Evolutionary conservation across 2,113 vertebrate species (phyloP), one percentile per base, ranked within the genome.

Genomic region (Gasterosteus aculeatus): DNA sequence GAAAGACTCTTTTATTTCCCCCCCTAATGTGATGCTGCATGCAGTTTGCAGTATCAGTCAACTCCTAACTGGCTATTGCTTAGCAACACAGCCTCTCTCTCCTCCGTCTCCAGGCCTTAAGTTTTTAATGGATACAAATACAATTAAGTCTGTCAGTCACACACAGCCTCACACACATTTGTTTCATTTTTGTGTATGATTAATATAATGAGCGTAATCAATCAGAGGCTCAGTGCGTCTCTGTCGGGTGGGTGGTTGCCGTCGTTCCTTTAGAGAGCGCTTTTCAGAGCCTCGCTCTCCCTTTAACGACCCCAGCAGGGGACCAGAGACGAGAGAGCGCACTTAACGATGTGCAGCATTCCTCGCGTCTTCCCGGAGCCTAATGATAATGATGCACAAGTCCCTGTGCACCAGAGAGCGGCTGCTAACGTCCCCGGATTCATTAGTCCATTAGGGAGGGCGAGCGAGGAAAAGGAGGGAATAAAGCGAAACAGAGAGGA

Each of bases 201-300:
- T 85, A 82, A 64, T 72, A 61, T 84, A 89, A 90, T 89, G 76
- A 80, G 77, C 79, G 66, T 82, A 80, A 90, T 92, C 85, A 90
- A 90, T 93, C 83, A 88, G 70, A 65, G 31, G 51, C 57, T 81
- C 67, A 47, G 69, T 86, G 59, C 85, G 70, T 87, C 58, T 82
- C 69, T 87, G 84, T 75, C 31, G 26, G 61, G 38, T 65, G 70
- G 42, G 42, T 64, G 67, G 59, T 54, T 19, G 16, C 62, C 42
- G 66, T n/a, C 75, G 69, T 79, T 88, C 63, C 41, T 69, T 84
- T 83, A 22, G 47, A 69, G 69, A 84, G 83, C 82, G 86, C 64
- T 69, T 81, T 86, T 82, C 66, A 80, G 65, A 73, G 72, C 78
- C 29, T 39, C 3, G 14, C 82, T 86, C 78, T 77, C 63, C 79